A percentile compares a stretch with the other conserved stretches of the same genome.
These are phyloP conservation scores for Dicentrarchus labrax DNA, from an alignment of 2,113 vertebrate genomes.

Conservation along the genomic window DNA sequence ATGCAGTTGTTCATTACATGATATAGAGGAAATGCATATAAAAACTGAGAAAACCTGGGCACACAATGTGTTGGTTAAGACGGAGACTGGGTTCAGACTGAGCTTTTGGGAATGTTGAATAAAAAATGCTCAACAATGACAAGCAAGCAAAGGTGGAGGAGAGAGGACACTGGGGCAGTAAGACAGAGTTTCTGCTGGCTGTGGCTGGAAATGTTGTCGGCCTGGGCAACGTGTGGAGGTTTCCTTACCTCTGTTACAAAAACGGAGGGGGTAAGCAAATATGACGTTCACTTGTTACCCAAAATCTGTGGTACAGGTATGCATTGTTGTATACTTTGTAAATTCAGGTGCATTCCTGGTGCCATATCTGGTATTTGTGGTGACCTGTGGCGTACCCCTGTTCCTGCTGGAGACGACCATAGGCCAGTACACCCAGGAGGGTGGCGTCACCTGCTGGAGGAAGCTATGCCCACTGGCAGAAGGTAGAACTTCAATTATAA, in stretches of 20 bases:
- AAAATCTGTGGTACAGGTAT: background rate
- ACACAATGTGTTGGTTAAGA: background rate
- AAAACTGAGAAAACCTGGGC: background rate
- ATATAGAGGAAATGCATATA: background rate
- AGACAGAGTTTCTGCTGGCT: conserved; percentile 81
- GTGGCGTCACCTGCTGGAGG: conserved; percentile 82
- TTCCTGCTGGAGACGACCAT: conserved; percentile 82
- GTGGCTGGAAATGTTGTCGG: conserved; percentile 83
- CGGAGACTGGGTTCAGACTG: background rate
- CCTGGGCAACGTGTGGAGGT: conserved; percentile 86
- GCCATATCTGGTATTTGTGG: conserved; percentile 82
- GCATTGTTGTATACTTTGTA: conserved; percentile 3
- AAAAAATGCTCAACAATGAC: background rate
- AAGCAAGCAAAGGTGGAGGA: conserved; percentile 56
- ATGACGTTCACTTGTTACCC: no score
- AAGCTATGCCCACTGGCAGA: conserved; percentile 81
- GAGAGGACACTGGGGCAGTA: conserved; percentile 82
- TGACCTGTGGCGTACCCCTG: conserved; percentile 81
- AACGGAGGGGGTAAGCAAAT: conserved; percentile 84
- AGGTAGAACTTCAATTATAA: conserved; percentile 60
- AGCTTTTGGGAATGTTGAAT: conserved; percentile 19
- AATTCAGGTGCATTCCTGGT: conserved; percentile 83
- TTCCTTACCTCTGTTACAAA: conserved; percentile 86
- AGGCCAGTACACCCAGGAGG: conserved; percentile 84
- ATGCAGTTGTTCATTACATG: conserved; percentile 43